Conservation (phyloP, 1,140 invertebrate genomes). For the Musca vetustissima region DNA sequence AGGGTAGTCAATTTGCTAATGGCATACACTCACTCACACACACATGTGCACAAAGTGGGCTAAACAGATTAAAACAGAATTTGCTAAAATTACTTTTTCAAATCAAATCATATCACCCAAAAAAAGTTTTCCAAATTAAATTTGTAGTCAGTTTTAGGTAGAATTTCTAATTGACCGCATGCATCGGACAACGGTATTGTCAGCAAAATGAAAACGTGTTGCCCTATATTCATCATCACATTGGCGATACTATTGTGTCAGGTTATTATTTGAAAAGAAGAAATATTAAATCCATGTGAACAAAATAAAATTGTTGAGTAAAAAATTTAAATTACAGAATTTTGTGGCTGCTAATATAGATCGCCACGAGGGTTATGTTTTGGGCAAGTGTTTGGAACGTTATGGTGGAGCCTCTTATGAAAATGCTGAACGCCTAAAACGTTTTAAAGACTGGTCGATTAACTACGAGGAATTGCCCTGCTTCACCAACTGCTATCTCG, state of each 20-base stretch:
- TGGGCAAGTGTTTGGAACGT: slow-evolving; percentile 33
- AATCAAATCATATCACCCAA: no score
- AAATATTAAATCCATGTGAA: neutral
- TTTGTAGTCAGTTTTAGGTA: slow-evolving; percentile 2
- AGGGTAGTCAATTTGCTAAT: slow-evolving; percentile 5
- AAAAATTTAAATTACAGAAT: neutral
- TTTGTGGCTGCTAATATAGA: neutral
- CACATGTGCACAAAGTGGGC: no score
- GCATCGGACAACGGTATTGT: no score
- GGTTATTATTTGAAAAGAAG: no score
- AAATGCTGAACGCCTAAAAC: slow-evolving; percentile 33
- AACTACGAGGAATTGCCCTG: slow-evolving; percentile 46
- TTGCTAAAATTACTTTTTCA: neutral
- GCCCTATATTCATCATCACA: no score
- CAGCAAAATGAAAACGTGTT: no score
- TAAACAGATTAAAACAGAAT: neutral
- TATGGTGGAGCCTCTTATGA: slow-evolving; percentile 38
- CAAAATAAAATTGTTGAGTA: neutral
- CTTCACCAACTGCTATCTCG: slow-evolving; percentile 45
- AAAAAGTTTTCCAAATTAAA: neutral
- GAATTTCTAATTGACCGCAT: slow-evolving; percentile 2
- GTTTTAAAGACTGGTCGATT: slow-evolving; percentile 45
- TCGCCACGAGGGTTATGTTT: slow-evolving; percentile 7
- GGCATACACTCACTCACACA: no score
- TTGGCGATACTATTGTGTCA: no score